These are phyloP conservation scores for Mus pahari DNA, from an alignment of 2,113 vertebrate genomes.

Conservation along the genomic window DNA sequence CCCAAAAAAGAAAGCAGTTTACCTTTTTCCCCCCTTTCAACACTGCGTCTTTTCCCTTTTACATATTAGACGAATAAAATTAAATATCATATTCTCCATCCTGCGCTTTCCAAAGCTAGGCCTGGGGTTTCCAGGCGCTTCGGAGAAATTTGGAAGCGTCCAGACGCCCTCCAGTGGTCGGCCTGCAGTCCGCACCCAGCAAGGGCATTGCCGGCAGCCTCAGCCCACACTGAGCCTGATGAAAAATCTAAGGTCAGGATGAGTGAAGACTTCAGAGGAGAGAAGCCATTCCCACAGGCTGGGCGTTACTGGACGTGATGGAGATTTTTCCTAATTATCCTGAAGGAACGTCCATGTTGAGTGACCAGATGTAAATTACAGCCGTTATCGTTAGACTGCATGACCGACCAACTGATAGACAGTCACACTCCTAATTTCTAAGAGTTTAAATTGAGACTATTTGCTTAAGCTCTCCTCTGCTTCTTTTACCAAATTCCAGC, in stretches of 20 bases:
- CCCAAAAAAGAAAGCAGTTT: background rate
- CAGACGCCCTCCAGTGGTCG: conserved; percentile 91
- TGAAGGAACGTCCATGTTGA: conserved; percentile 13
- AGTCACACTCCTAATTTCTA: background rate
- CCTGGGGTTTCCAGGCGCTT: conserved; percentile 43
- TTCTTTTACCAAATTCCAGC: conserved; percentile 35
- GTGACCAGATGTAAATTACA: background rate
- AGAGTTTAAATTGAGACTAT: background rate
- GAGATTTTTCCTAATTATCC: background rate
- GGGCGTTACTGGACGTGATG: background rate
- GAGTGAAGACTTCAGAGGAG: background rate
- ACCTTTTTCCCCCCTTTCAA: background rate
- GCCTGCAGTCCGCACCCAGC: conserved; percentile 58
- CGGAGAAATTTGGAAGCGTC: conserved; percentile 85
- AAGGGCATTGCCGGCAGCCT: background rate
- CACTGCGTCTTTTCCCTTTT: conserved; percentile 20
- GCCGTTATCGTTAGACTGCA: background rate
- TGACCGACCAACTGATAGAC: background rate
- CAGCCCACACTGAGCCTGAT: background rate
- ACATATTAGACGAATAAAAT: conserved; percentile 55
- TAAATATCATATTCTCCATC: background rate
- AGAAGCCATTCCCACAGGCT: background rate
- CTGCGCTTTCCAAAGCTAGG: background rate
- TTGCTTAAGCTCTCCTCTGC: background rate
- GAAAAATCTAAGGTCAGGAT: background rate